Conservation (phyloP, 2,888 invertebrate species). For the Sphinx pinastri region DNA sequence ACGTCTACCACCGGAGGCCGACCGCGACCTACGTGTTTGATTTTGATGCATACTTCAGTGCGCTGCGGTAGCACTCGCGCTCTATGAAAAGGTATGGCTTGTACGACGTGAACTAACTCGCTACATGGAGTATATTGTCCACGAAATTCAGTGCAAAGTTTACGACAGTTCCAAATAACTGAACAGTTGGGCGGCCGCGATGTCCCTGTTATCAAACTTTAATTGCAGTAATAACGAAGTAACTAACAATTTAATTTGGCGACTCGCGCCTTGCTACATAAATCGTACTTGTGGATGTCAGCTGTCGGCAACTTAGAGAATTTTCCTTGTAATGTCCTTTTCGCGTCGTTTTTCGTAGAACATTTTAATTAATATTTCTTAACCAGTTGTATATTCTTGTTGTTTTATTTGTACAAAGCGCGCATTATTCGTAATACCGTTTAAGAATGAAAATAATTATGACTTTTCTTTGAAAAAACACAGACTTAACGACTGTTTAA, state of each 20-base stretch:
- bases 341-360: conserved; percentile 74
- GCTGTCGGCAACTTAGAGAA: conserved; percentile 77
- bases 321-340: conserved; percentile 80
- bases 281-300: conserved; percentile 81
- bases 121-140: conserved; percentile 33
- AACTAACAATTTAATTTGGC: conserved; percentile 78
- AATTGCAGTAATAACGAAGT: conserved; percentile 77
- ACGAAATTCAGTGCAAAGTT: conserved; percentile 31
- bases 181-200: conserved; percentile 36
- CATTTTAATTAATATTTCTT: conserved; percentile 81
- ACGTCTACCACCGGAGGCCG: conserved; percentile 64
- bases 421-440: conserved; percentile 21
- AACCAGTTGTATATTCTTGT: conserved; percentile 50
- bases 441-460: conserved; percentile 24
- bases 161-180: conserved; percentile 28
- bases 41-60: conserved; percentile 80
- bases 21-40: conserved; percentile 74
- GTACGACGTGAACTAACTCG: conserved; percentile 41
- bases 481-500: neutral
- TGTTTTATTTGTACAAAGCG: conserved; percentile 28
- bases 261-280: conserved; percentile 69
- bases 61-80: conserved; percentile 48
- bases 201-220: conserved; percentile 70
- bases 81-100: conserved; percentile 54
- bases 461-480: conserved; percentile 17